Evolutionary conservation across 2,888 invertebrate genomes (phyloP), one percentile per base, ranked within the genome.

Genomic region (Lasioglossum morio): DNA sequence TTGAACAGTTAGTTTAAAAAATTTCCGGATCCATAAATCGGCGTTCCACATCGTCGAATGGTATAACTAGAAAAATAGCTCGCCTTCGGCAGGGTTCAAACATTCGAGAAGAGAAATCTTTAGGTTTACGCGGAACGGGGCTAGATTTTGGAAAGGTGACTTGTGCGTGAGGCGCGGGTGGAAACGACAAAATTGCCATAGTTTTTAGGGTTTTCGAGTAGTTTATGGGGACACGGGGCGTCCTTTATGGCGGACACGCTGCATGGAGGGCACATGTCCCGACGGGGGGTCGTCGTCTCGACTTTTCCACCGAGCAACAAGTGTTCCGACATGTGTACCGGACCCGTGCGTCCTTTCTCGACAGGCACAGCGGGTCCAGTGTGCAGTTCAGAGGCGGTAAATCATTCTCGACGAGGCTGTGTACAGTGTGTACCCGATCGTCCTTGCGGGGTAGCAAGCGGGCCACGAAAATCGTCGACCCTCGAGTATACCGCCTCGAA

Each of bases 261-360:
- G 89, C 80, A 92, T 93, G 94, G 88, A 90, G 90, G 93, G 93
- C 94, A 94, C 93, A 93, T 94, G 94, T 93, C 84, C 46, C 93
- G 79, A 92, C 92, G 91, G 94, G 94, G 94, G 94, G 94, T 92
- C 92, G 77, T 69, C 37, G 37, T 69, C 37, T 69, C 84, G 88
- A 90, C 89, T 92, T 93, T 94, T 92, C 90, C 87, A 89, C 77
- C 87, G 90, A 90, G 94, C 94, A 94, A 94, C 94, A 94, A 94
- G 94, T 94, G 94, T 93, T 89, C 88, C 91, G 90, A 91, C 93
- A 93, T 92, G 92, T 93, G 93, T 92, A 88, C 46, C 70, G 82
- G 86, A 66, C 82, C 60, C 81, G 77, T 88, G 72, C 43, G 79
- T 74, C 81, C 79, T 84, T 89, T 87, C 48, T 78, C 63, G 48